Conservation (phyloP, 2,797 vertebrate genomes). For the Phrynocephalus forsythii region DNA sequence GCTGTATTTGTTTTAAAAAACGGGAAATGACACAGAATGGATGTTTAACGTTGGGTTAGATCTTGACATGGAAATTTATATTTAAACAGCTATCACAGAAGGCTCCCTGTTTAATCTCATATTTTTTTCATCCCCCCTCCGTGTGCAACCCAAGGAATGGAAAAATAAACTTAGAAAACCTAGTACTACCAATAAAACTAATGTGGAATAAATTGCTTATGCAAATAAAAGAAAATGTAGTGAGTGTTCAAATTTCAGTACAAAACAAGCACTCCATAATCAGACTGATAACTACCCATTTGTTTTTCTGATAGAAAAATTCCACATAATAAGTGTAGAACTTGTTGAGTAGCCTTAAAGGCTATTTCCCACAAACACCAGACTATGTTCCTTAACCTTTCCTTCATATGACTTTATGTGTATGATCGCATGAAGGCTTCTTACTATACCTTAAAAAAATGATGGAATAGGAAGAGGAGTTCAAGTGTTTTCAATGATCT, state of each 20-base stretch:
- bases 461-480: not conserved
- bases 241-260: slow-evolving; percentile 44
- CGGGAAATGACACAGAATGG: not conserved
- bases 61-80: slow-evolving; percentile 52
- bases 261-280: not conserved
- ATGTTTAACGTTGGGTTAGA: not conserved
- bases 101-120: not conserved
- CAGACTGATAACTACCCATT: not conserved
- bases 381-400: not conserved
- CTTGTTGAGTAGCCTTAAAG: not conserved
- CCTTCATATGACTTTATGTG: not conserved
- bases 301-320: not conserved
- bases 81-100: slow-evolving; percentile 43
- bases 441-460: not conserved
- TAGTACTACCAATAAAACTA: not conserved
- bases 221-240: slow-evolving; percentile 40
- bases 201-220: slow-evolving; percentile 34
- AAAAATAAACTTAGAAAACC: slow-evolving; percentile 44
- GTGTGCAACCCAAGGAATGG: slow-evolving; percentile 19
- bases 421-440: not conserved
- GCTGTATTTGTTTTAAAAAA: slow-evolving; percentile 26
- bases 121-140: slow-evolving; percentile 22
- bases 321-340: not conserved
- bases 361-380: not conserved
- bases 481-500: not conserved